A percentile compares a stretch with the other conserved stretches of the same genome.
These are phyloP conservation scores for Meloidogyne floridensis DNA, from an alignment of 1,140 invertebrate species.

Conservation along the genomic window DNA sequence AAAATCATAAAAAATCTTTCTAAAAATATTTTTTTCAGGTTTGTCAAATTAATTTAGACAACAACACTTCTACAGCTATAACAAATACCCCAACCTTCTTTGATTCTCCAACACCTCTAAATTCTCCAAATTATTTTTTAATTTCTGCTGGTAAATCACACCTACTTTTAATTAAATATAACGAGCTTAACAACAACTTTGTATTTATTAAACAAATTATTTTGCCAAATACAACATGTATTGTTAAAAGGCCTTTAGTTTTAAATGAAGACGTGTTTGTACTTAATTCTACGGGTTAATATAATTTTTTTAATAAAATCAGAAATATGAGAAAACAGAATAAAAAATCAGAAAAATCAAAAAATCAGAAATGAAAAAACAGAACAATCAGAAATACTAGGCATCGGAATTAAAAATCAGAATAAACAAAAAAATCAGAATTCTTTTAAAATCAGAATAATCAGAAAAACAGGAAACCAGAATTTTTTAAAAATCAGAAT, in stretches of 20 bases:
- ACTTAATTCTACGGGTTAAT: constrained; percentile 2
- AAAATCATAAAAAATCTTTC: not conserved
- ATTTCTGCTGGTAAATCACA: not conserved
- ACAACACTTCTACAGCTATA: not conserved
- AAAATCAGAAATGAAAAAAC: too few relatives aligned
- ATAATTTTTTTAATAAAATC: not conserved
- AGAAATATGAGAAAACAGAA: not conserved
- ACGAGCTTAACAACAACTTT: not conserved
- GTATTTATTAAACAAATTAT: not conserved
- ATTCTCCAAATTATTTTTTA: not conserved
- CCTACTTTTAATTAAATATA: constrained; percentile 1
- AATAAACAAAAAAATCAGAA: too few relatives aligned
- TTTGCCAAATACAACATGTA: not conserved
- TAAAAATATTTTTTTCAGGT: not conserved
- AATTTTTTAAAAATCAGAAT: too few relatives aligned
- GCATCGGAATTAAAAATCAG: too few relatives aligned
- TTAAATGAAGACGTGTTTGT: not conserved
- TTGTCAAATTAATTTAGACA: not conserved
- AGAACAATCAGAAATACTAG: too few relatives aligned
- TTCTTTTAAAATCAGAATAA: too few relatives aligned
- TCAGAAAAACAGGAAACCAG: too few relatives aligned
- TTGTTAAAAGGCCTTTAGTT: not conserved
- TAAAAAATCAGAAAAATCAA: not conserved
- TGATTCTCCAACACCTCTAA: not conserved
- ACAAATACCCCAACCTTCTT: not conserved